Percentiles rank a stretch among this genome's conserved stretches.
Conservation (phyloP, 2,113 vertebrate genomes). For the Gallinago paraguaiae region DNA sequence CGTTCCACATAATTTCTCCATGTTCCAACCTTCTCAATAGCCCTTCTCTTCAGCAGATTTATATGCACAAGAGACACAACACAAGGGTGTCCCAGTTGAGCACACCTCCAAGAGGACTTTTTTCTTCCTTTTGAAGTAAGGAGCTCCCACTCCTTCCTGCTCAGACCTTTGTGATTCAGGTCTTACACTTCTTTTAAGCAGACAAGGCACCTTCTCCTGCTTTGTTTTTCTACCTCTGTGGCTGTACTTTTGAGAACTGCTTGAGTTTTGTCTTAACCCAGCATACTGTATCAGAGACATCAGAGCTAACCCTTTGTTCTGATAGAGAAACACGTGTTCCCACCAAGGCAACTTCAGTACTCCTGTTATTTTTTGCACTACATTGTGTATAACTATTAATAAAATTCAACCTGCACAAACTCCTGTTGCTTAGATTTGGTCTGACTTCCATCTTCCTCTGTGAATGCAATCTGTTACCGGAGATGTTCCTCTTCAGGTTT, state of each 20-base stretch:
- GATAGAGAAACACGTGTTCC: background rate
- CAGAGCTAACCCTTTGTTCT: background rate
- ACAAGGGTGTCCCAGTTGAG: background rate
- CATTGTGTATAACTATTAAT: background rate
- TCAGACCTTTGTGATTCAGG: background rate
- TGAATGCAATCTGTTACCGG: background rate
- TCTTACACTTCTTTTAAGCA: background rate
- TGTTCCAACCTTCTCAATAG: background rate
- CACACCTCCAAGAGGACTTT: background rate
- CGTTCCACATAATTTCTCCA: background rate
- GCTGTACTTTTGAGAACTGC: background rate
- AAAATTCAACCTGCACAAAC: background rate
- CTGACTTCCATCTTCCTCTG: background rate
- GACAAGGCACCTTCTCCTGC: background rate
- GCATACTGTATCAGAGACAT: background rate
- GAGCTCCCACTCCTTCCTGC: background rate
- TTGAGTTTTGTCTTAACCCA: background rate
- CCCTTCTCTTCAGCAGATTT: background rate
- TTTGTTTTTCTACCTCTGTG: background rate
- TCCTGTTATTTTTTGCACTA: background rate
- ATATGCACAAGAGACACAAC: background rate
- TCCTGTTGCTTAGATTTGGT: background rate
- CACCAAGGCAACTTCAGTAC: background rate
- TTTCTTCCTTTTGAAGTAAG: background rate
- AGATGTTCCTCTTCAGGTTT: background rate